phyloP scores from a whole-genome alignment of 2,797 vertebrate genomes.

The Muscicapa comitata region DNA sequence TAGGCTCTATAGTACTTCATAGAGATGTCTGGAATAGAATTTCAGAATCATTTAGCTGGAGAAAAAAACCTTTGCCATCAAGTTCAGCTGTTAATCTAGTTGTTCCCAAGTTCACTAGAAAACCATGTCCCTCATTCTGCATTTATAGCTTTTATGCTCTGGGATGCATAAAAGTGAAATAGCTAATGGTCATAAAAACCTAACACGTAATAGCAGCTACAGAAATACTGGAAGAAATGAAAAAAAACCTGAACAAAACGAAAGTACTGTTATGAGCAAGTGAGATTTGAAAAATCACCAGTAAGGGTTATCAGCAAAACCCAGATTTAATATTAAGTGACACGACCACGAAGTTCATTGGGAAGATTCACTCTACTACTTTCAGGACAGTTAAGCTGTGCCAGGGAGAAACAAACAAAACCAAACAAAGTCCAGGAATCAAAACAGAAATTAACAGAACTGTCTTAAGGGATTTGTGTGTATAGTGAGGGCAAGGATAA shows the following conservation, averaged over 20 bases:
- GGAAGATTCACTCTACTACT: background rate
- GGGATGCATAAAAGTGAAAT: background rate
- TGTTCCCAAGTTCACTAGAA: background rate
- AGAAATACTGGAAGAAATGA: background rate
- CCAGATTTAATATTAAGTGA: background rate
- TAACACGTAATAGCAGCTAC: background rate
- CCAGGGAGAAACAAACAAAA: background rate
- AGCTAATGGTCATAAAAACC: background rate
- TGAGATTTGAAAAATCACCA: background rate
- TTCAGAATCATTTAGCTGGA: background rate
- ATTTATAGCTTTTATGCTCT: background rate
- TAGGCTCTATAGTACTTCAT: fast-evolving
- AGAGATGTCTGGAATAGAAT: fast-evolving
- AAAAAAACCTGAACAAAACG: fast-evolving
- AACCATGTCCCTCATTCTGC: background rate
- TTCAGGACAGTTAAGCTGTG: background rate
- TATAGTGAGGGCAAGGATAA: background rate
- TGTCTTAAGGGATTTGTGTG: too few species aligned
- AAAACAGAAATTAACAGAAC: fast-evolving
- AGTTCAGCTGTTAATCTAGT: background rate
- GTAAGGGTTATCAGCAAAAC: background rate
- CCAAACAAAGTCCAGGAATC: background rate
- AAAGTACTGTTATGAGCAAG: background rate
- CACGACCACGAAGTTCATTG: background rate
- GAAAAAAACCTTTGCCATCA: background rate